phyloP scores from a whole-genome alignment of 2,113 vertebrate species.

The Ondatra zibethicus region DNA sequence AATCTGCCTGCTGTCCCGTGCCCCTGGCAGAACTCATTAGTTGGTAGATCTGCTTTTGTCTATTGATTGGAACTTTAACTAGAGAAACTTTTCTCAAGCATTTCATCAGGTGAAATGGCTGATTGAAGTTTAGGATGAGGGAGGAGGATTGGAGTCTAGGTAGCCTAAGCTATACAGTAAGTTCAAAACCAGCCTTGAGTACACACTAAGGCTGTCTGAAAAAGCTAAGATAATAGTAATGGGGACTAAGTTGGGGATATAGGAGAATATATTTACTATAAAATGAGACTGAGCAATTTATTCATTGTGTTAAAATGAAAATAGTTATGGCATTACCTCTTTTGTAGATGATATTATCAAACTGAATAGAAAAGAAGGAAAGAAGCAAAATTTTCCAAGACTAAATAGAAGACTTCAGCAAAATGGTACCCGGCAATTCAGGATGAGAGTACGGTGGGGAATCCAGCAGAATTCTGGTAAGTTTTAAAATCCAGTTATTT shows the following conservation, averaged over 20 bases:
- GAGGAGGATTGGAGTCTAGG: background rate
- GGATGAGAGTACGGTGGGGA: constrained; percentile 84
- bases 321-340: constrained; percentile 44
- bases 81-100: background rate
- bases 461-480: constrained; percentile 89
- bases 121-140: background rate
- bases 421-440: constrained; percentile 85
- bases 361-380: constrained; percentile 94
- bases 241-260: background rate
- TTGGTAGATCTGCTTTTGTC: constrained; percentile 38
- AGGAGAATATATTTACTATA: constrained; percentile 31
- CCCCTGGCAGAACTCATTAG: background rate
- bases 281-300: constrained; percentile 43
- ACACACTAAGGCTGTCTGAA: background rate
- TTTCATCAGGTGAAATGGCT: background rate
- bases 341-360: constrained; percentile 96
- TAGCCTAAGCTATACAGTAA: background rate
- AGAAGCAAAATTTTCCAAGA: constrained; percentile 88
- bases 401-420: constrained; percentile 88
- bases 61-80: constrained; percentile 40
- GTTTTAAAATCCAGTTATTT: constrained; percentile 55
- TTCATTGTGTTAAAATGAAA: constrained; percentile 61
- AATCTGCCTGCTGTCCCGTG: background rate
- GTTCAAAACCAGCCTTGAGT: background rate
- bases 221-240: background rate